Evolutionary conservation across 2,113 vertebrate species (phyloP), one percentile per base, ranked within the genome.

Genomic region (Merops nubicus): DNA sequence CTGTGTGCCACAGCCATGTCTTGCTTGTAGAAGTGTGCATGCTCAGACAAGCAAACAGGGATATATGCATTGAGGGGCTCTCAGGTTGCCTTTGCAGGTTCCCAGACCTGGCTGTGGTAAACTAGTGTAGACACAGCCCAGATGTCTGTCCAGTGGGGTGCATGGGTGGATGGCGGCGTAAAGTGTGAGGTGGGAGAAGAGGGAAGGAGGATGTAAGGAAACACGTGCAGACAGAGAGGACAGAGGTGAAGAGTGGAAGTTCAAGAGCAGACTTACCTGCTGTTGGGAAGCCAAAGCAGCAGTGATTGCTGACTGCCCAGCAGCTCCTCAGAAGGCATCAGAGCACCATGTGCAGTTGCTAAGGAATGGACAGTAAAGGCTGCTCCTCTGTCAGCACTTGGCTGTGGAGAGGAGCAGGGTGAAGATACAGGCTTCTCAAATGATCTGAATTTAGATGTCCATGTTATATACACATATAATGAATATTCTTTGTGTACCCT

Each of bases 101-200:
- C 26, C 14, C 22, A 67, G 56, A 47, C 22, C 22, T 47, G 47
- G 5, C 28, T 72, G 29, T 7, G 14, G 5, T 54, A 4, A 19
- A 8, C 4, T 1, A 5, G 7, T 12, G 13, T 12, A 16, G 34
- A 43, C n/a, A 19, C 29, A 43, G 23, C 56, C 29, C 64, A 51
- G 1, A 1, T 47, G 33, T 11, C 19, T 3, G 1, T 15, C 23
- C 4, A 1, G 34, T 0, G 0, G 5, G 8, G 3, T 51, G 28
- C 8, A 6, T 5, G 8, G 14, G 16, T 62, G 8, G 14, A 15
- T 62, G 36, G 33, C 70, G 11, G 5, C 53, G 29, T 6, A 2
- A 36, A 34, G 31, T 31, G 5, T 1, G 4, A 15, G n/a, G 12
- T 15, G 9, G 40, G 5, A 53, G 20, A 2, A 56, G 48, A 43